These are phyloP conservation scores for Danionella cerebrum DNA, from an alignment of 2,113 vertebrate species.

Conservation along the genomic window DNA sequence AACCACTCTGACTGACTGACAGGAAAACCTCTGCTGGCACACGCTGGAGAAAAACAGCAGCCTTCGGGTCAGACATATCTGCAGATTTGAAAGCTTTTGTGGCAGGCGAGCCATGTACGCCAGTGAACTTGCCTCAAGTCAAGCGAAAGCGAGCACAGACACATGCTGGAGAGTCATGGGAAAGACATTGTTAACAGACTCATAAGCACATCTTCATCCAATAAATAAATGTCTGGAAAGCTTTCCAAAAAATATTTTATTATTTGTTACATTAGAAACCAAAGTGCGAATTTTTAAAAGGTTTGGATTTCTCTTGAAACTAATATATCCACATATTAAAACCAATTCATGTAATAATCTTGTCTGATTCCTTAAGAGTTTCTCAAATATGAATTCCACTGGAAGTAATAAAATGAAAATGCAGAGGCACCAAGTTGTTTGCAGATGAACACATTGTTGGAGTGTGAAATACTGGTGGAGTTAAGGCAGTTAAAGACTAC, in stretches of 20 bases:
- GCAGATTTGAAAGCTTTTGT: constrained; percentile 33
- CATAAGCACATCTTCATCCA: background rate
- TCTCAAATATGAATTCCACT: too few species aligned
- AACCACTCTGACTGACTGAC: constrained; percentile 11
- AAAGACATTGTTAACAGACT: background rate
- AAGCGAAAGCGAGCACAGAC: constrained; percentile 14
- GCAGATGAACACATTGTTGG: too few species aligned
- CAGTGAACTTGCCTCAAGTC: constrained; percentile 26
- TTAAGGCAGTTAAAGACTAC: too few species aligned
- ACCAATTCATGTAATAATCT: too few species aligned
- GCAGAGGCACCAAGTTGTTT: too few species aligned
- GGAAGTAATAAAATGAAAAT: too few species aligned
- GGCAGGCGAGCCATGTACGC: constrained; percentile 31
- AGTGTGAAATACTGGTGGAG: too few species aligned
- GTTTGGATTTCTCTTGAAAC: too few species aligned
- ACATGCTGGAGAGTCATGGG: background rate
- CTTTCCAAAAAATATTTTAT: background rate
- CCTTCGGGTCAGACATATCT: constrained; percentile 42
- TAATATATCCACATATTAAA: too few species aligned
- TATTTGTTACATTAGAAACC: too few species aligned
- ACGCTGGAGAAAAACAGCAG: constrained; percentile 39
- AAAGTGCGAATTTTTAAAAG: too few species aligned
- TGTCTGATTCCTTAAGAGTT: too few species aligned
- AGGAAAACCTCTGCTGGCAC: constrained; percentile 37
- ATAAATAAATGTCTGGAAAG: background rate